A percentile compares a stretch with the other conserved stretches of the same genome.
phyloP scores from a whole-genome alignment of 2,888 invertebrate genomes.

The Agapostemon virescens region DNA sequence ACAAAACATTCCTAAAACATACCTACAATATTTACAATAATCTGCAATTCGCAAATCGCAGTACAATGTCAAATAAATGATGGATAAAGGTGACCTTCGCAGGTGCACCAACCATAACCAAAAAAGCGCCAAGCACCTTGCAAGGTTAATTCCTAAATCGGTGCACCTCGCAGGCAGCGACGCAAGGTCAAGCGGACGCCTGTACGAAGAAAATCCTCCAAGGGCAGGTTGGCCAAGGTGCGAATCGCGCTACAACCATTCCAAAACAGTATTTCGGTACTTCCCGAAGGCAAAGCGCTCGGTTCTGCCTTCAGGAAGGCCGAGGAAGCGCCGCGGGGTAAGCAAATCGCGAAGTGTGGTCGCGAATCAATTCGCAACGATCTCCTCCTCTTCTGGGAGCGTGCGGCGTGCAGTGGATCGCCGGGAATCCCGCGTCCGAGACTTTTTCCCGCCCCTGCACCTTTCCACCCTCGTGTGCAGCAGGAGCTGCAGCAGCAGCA shows the following conservation, averaged over 20 bases:
- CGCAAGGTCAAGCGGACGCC: too few species aligned
- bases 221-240: not conserved
- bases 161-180: too few species aligned
- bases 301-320: not conserved
- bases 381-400: not conserved
- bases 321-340: not conserved
- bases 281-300: not conserved
- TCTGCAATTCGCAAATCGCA: too few species aligned
- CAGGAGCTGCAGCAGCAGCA: not conserved
- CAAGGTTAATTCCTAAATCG: too few species aligned
- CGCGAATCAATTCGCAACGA: slow-evolving; percentile 17
- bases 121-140: too few species aligned
- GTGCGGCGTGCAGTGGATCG: slow-evolving; percentile 29
- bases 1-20: too few species aligned
- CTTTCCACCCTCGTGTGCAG: slow-evolving; percentile 54
- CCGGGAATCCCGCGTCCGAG: slow-evolving; percentile 43
- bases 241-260: not conserved
- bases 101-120: too few species aligned
- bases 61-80: too few species aligned
- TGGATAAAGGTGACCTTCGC: too few species aligned
- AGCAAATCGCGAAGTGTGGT: not conserved
- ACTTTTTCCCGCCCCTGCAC: slow-evolving; percentile 57
- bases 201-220: not conserved
- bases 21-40: too few species aligned
- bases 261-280: not conserved